phyloP scores from a whole-genome alignment of 2,888 invertebrate genomes.

The Parapristionchus giblindavisi region DNA sequence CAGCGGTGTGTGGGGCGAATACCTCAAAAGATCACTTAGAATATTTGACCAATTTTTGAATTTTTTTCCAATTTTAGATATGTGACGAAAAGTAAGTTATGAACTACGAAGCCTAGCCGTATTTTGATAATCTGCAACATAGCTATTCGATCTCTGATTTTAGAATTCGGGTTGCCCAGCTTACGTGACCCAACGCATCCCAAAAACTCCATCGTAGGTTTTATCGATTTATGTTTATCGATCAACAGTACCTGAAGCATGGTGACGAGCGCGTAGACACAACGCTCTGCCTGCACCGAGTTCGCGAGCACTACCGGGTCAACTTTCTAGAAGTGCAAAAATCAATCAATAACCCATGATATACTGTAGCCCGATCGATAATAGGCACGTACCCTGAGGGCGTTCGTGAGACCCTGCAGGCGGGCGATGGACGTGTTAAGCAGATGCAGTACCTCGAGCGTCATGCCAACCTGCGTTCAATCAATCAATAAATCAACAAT shows the following conservation, averaged over 20 bases:
- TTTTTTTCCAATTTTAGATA: background rate
- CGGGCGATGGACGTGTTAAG: constrained; percentile 65
- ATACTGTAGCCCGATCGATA: no score
- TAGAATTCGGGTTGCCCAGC: no score
- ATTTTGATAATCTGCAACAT: no score
- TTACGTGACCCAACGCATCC: no score
- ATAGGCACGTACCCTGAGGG: constrained; percentile 58
- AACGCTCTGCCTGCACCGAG: constrained; percentile 60
- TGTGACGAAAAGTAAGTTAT: no score
- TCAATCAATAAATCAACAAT: background rate
- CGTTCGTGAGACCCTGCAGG: constrained; percentile 60
- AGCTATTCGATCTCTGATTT: no score
- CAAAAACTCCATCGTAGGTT: no score
- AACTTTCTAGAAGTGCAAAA: constrained; percentile 55
- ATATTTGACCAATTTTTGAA: background rate
- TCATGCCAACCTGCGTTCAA: constrained; percentile 54
- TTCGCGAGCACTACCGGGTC: constrained; percentile 51
- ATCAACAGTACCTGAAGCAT: constrained; percentile 67
- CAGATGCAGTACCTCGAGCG: constrained; percentile 61
- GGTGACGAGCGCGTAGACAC: constrained; percentile 60
- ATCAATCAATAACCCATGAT: no score
- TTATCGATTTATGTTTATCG: no score
- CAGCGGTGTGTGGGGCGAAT: constrained; percentile 55
- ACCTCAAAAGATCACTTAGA: constrained; percentile 19
- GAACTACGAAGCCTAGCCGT: no score